phyloP scores from a whole-genome alignment of 2,888 invertebrate genomes.

The Bhutanitis thaidina region DNA sequence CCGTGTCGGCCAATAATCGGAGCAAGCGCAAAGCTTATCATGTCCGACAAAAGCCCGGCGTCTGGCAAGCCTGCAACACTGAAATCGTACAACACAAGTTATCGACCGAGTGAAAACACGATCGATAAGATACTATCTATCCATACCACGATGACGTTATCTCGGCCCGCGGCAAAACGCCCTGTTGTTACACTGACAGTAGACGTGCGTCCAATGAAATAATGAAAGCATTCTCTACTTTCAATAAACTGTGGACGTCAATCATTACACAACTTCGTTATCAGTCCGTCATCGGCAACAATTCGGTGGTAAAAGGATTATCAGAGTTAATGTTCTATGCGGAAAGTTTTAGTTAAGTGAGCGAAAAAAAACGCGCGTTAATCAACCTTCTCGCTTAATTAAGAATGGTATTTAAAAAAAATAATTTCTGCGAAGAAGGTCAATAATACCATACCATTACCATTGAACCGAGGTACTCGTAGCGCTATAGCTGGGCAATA shows the following conservation, averaged over 20 bases:
- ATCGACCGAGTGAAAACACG: slow-evolving; percentile 17
- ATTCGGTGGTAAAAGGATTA: slow-evolving; percentile 1
- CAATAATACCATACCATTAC: no score
- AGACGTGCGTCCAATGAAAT: slow-evolving; percentile 18
- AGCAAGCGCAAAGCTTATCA: slow-evolving; percentile 6
- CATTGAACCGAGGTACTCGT: no score
- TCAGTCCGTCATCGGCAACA: slow-evolving; percentile 5
- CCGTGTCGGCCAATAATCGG: slow-evolving; percentile 6
- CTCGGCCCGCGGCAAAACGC: slow-evolving; percentile 12
- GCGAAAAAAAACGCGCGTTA: no score
- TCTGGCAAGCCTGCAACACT: slow-evolving; percentile 4
- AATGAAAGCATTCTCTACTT: slow-evolving; percentile 17
- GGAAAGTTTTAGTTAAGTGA: not conserved
- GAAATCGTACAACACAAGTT: slow-evolving; percentile 10
- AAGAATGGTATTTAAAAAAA: no score
- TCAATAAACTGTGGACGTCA: slow-evolving; percentile 16
- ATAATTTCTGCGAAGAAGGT: no score
- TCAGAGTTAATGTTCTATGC: not conserved
- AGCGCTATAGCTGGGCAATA: no score
- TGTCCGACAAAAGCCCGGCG: slow-evolving; percentile 14
- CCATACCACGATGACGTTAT: slow-evolving; percentile 18
- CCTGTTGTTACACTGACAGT: slow-evolving; percentile 9
- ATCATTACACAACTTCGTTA: slow-evolving; percentile 15
- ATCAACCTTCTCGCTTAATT: slow-evolving; percentile 1
- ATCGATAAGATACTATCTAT: slow-evolving; percentile 20